Percentiles rank a stretch among this genome's conserved stretches.
phyloP scores from a whole-genome alignment of 2,113 vertebrate genomes.

The Acanthochromis polyacanthus region DNA sequence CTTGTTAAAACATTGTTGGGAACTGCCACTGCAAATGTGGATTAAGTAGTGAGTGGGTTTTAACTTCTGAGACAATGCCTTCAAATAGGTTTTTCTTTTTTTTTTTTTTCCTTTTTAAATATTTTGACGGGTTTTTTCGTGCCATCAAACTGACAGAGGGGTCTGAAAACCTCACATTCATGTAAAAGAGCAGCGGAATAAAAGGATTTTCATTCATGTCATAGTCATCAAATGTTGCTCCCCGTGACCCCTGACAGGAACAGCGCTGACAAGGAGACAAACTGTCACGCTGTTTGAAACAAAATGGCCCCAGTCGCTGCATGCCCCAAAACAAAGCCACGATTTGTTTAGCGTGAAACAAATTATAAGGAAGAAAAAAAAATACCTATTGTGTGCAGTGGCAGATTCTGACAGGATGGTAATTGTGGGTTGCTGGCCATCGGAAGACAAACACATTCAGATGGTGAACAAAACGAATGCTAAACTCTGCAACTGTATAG shows the following conservation, averaged over 20 bases:
- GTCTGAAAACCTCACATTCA: conserved; percentile 5
- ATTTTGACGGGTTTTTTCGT: conserved; percentile 44
- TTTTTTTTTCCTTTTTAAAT: conserved; percentile 10
- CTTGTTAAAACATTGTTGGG: conserved; percentile 69
- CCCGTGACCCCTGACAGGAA: conserved; percentile 40
- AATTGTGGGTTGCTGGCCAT: conserved; percentile 58
- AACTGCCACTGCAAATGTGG: conserved; percentile 69
- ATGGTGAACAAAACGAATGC: conserved; percentile 11
- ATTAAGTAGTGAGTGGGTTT: conserved; percentile 55
- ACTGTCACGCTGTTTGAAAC: conserved; percentile 39
- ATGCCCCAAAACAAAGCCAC: conserved; percentile 39
- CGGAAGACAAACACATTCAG: conserved; percentile 35
- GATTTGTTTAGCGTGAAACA: conserved; percentile 43
- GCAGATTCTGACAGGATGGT: conserved; percentile 52
- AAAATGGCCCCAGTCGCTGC: conserved; percentile 24
- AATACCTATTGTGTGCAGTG: conserved; percentile 26
- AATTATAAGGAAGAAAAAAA: conserved; percentile 19
- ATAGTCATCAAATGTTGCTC: conserved; percentile 32
- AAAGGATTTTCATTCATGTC: conserved; percentile 37
- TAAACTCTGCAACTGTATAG: not conserved
- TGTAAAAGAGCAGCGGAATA: conserved; percentile 2
- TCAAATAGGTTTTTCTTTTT: conserved; percentile 26
- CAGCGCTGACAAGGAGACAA: conserved; percentile 32
- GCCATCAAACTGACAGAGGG: conserved; percentile 44
- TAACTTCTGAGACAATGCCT: conserved; percentile 58